Evolutionary conservation across 2,113 vertebrate species (phyloP).

Genomic region (Diadophis punctatus): DNA sequence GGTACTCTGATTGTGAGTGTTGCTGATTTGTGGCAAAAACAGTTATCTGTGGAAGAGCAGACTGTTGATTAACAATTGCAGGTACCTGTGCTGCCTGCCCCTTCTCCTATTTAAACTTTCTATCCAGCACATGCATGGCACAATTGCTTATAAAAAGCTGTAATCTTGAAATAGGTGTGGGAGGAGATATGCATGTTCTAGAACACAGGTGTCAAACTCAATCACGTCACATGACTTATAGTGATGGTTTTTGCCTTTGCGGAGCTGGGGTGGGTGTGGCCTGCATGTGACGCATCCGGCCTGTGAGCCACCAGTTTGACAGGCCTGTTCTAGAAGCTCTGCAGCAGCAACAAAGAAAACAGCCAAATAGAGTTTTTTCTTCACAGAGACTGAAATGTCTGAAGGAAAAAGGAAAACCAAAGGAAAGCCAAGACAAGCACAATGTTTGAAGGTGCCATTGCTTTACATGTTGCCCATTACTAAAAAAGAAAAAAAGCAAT

Average conservation of each 20-base stretch:
- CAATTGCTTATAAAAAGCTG: neutral
- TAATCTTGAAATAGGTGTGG: neutral
- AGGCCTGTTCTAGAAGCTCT: neutral
- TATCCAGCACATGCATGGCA: neutral
- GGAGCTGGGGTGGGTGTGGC: no score
- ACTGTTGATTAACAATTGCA: neutral
- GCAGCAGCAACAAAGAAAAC: neutral
- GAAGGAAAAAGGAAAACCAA: neutral
- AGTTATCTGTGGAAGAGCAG: neutral
- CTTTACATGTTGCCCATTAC: neutral
- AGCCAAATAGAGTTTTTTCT: neutral
- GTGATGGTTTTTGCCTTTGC: no score
- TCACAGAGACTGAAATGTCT: neutral
- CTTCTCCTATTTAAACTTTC: neutral
- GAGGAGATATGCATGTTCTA: neutral
- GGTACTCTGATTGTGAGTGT: no score
- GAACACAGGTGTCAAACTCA: no score
- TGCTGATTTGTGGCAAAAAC: no score
- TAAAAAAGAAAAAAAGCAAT: neutral
- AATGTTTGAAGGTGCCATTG: neutral
- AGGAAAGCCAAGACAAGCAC: neutral
- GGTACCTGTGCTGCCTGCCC: neutral
- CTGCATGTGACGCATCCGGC: no score
- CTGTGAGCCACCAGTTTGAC: no score
- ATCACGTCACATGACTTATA: no score